These are phyloP conservation scores for Pyralis farinalis DNA, from an alignment of 2,888 invertebrate genomes.

Conservation along the genomic window DNA sequence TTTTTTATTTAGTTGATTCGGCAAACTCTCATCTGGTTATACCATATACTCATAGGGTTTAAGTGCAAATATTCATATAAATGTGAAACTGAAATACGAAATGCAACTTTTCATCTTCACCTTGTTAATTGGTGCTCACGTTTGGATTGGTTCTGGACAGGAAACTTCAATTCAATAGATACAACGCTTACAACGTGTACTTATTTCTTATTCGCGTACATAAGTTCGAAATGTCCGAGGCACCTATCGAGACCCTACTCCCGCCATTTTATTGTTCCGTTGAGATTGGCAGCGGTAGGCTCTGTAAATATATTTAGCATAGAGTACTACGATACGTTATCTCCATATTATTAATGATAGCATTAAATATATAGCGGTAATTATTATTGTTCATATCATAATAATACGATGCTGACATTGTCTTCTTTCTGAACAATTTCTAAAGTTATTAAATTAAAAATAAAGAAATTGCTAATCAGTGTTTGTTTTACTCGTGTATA, in stretches of 20 bases:
- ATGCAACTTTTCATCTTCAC: too few relatives aligned
- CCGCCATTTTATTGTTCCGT: slow-evolving; percentile 52
- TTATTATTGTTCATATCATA: slow-evolving; percentile 86
- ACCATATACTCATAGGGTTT: too few relatives aligned
- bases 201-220: too few relatives aligned
- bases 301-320: slow-evolving; percentile 62
- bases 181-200: too few relatives aligned
- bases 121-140: too few relatives aligned
- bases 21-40: too few relatives aligned
- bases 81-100: too few relatives aligned
- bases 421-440: slow-evolving; percentile 89
- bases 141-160: too few relatives aligned
- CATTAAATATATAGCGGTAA: slow-evolving; percentile 72
- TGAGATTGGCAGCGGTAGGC: slow-evolving; percentile 45
- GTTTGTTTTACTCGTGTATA: slow-evolving; percentile 59
- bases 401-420: slow-evolving; percentile 82
- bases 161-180: too few relatives aligned
- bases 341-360: slow-evolving; percentile 70
- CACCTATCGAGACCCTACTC: slow-evolving; percentile 31
- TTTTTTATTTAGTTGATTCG: too few relatives aligned
- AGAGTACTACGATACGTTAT: slow-evolving; percentile 69
- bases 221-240: slow-evolving; percentile 46
- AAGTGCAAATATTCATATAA: too few relatives aligned
- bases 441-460: slow-evolving; percentile 85
- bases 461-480: slow-evolving; percentile 79